phyloP scores from a whole-genome alignment of 2,113 vertebrate genomes.

The Microcebus murinus region DNA sequence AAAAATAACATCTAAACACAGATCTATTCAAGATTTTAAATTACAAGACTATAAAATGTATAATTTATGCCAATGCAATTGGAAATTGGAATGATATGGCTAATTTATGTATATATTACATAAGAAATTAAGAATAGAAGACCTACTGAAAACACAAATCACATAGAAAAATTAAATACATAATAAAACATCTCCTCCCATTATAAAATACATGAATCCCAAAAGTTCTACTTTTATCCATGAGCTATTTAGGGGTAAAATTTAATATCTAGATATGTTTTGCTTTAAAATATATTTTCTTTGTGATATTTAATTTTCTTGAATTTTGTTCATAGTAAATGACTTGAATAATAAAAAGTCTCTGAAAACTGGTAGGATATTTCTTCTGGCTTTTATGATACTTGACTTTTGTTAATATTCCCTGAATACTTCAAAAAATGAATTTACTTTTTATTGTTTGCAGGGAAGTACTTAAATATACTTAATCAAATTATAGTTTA shows the following conservation, averaged over 20 bases:
- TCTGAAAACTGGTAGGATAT: neutral
- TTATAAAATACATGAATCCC: too few species aligned
- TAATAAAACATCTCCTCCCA: too few species aligned
- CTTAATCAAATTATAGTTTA: neutral
- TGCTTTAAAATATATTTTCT: neutral
- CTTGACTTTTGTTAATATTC: neutral
- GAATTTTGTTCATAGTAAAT: neutral
- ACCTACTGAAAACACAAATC: too few species aligned
- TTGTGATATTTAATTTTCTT: neutral
- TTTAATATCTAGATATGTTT: neutral
- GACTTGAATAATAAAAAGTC: neutral
- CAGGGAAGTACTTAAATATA: neutral
- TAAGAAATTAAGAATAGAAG: too few species aligned
- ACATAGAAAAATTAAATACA: too few species aligned
- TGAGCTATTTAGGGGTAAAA: neutral
- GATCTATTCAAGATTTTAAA: too few species aligned
- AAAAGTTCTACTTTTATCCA: neutral
- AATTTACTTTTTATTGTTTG: neutral
- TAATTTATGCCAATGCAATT: too few species aligned
- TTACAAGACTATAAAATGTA: too few species aligned
- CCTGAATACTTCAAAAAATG: neutral
- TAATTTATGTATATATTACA: too few species aligned
- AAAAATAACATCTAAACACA: too few species aligned
- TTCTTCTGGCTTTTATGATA: neutral
- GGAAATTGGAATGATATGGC: too few species aligned